Evolutionary conservation across 37 sponge, comb jelly and placozoan species (phyloP).

Genomic region (Halisarca cf. caerulea): DNA sequence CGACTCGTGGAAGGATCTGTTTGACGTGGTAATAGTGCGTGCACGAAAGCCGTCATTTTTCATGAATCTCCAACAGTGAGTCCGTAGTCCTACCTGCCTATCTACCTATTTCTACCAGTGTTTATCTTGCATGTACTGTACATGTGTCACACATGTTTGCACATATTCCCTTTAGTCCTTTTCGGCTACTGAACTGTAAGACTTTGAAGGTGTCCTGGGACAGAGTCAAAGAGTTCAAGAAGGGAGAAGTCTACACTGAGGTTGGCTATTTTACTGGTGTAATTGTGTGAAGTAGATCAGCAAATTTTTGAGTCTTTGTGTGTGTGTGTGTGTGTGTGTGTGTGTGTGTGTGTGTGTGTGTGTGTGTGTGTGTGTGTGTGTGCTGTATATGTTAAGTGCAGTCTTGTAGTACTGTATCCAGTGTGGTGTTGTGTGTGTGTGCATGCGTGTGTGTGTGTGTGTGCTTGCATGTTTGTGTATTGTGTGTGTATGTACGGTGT

Average conservation of each 20-base stretch:
- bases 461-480: too few species aligned
- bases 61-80: slow-evolving; percentile 48
- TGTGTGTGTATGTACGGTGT: too few species aligned
- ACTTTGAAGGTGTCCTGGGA: slow-evolving; percentile 57
- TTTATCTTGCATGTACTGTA: too few species aligned
- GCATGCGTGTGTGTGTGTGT: too few species aligned
- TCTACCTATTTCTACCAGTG: too few species aligned
- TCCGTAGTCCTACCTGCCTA: not conserved
- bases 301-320: not conserved
- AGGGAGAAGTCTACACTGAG: slow-evolving; percentile 69
- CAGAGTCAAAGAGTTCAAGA: slow-evolving; percentile 47
- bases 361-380: slow-evolving; percentile 8
- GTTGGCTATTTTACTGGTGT: slow-evolving; percentile 14
- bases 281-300: not conserved
- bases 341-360: slow-evolving; percentile 29
- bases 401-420: not conserved
- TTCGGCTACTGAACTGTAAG: not conserved
- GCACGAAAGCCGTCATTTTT: slow-evolving; percentile 93
- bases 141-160: too few species aligned
- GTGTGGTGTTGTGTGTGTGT: too few species aligned
- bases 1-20: slow-evolving; percentile 84
- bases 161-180: not conserved
- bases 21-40: slow-evolving; percentile 80
- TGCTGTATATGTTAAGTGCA: not conserved
- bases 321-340: slow-evolving; percentile 19